Conservation (phyloP, 2,888 invertebrate species). For the Agapetus fuscipes region DNA sequence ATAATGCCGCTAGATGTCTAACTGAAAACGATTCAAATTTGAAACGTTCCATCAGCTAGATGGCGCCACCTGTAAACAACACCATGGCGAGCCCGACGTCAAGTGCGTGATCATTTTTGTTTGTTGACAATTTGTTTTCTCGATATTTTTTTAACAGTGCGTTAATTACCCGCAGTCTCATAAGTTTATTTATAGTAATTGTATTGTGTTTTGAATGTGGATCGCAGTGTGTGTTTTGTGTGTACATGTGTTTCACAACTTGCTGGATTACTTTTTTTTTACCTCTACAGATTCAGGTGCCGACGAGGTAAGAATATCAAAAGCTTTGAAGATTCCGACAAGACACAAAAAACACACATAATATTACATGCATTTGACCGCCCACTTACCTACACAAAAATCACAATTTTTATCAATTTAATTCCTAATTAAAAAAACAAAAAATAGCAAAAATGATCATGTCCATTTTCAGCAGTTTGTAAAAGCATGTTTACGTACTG, state of each 20-base stretch:
- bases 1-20: too few species aligned
- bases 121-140: conserved; percentile 38
- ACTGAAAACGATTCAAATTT: too few species aligned
- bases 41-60: conserved; percentile 10
- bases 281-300: conserved; percentile 47
- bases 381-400: too few species aligned
- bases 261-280: conserved; percentile 35
- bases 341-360: too few species aligned
- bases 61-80: conserved; percentile 25
- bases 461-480: too few species aligned
- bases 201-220: conserved; percentile 9
- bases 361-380: too few species aligned
- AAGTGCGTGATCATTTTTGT: conserved; percentile 40
- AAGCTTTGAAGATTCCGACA: conserved; percentile 18
- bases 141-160: conserved; percentile 31
- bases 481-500: too few species aligned
- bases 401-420: too few species aligned
- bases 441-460: too few species aligned
- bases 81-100: conserved; percentile 43
- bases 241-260: conserved; percentile 30
- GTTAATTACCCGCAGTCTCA: too few species aligned
- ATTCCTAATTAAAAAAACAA: too few species aligned
- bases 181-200: too few species aligned
- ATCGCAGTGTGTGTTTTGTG: conserved; percentile 9
- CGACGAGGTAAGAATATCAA: conserved; percentile 40